Percentiles rank a stretch among this genome's conserved stretches.
These are phyloP conservation scores for Paramormyrops hopkinsi DNA, from an alignment of 2,797 vertebrate genomes.

Conservation along the genomic window DNA sequence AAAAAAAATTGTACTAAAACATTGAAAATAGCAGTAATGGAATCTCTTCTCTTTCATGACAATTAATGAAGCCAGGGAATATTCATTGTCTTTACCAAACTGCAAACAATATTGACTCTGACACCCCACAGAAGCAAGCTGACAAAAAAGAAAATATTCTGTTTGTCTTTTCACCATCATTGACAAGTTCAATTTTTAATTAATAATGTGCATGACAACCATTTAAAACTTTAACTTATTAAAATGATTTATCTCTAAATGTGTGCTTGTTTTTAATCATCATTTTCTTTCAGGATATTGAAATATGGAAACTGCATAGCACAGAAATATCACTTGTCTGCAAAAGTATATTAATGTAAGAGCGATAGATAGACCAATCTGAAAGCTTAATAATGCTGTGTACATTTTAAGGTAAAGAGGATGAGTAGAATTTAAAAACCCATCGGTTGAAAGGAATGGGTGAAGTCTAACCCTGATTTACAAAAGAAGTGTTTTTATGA, in stretches of 20 bases:
- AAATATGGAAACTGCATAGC: not conserved
- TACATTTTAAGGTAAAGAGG: not conserved
- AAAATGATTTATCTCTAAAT: slow-evolving; percentile 7
- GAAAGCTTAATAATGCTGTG: not conserved
- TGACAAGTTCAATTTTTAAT: not conserved
- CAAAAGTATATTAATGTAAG: not conserved
- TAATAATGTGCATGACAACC: not conserved
- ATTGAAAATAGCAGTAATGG: slow-evolving; percentile 7
- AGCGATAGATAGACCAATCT: not conserved
- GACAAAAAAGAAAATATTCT: not conserved
- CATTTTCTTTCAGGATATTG: not conserved
- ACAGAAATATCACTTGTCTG: not conserved
- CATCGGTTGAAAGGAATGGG: not conserved
- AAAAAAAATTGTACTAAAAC: not conserved
- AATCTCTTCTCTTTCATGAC: not conserved
- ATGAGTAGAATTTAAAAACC: not conserved
- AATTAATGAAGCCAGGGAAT: slow-evolving; percentile 18
- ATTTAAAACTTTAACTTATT: slow-evolving; percentile 24
- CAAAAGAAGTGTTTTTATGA: not conserved
- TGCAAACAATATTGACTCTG: not conserved
- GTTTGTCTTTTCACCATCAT: not conserved
- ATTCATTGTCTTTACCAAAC: slow-evolving; percentile 8
- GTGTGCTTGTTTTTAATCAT: not conserved
- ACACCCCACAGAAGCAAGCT: slow-evolving; percentile 2
- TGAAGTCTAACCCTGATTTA: not conserved